These are phyloP conservation scores for Sebastes steindachneri DNA, from an alignment of 2,797 vertebrate genomes.

Conservation along the genomic window DNA sequence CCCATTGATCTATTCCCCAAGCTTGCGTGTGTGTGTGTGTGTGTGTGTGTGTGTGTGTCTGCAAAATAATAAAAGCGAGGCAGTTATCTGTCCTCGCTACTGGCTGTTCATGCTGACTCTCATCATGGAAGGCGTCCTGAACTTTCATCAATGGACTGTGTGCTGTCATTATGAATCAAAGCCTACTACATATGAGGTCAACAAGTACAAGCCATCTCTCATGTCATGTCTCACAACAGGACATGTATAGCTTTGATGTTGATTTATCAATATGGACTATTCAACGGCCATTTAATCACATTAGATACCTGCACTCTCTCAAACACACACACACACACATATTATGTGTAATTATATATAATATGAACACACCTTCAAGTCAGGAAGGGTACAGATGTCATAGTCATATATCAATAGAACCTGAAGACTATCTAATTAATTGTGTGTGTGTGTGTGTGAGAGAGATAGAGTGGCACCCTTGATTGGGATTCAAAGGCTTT, in stretches of 20 bases:
- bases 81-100: conserved; percentile 10
- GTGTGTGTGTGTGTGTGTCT: background rate
- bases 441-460: background rate
- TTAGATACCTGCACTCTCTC: background rate
- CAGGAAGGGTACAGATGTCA: background rate
- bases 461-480: background rate
- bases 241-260: background rate
- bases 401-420: conserved; percentile 9
- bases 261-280: background rate
- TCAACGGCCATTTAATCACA: background rate
- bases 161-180: conserved; percentile 26
- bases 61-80: conserved; percentile 1
- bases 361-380: background rate
- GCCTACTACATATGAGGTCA: background rate
- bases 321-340: background rate
- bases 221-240: background rate
- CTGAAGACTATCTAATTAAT: background rate
- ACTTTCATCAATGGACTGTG: conserved; percentile 5
- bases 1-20: conserved; percentile 37
- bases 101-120: conserved; percentile 29
- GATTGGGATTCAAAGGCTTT: conserved; percentile 30
- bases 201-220: background rate
- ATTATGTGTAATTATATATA: too few relatives aligned
- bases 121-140: conserved; percentile 3
- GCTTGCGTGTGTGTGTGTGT: background rate